Evolutionary conservation across 2,888 invertebrate genomes (phyloP), one percentile per base, ranked within the genome.

Genomic region (Stenchaetothrips biformis): DNA sequence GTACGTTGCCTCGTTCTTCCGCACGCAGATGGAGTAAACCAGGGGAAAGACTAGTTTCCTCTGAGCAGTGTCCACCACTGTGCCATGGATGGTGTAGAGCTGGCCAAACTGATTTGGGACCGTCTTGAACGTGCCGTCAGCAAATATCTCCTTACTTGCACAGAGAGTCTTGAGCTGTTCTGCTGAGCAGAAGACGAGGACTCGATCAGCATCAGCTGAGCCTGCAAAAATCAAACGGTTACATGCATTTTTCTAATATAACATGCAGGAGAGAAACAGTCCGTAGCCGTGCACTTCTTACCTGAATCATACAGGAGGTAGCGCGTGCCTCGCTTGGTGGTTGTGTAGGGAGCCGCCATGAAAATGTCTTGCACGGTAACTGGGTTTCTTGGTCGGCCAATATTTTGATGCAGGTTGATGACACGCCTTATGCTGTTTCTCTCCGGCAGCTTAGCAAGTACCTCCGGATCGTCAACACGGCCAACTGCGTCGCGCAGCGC

Each of bases 1-100:
- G 78, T 78, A 78, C 25, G 78, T 78, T 8, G 37, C 78, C 27
- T 78, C 78, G 37, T 78, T 78, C 37, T 78, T 78, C 18, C 78
- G 78, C 37, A 78, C 78, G 37, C 78, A 78, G 18, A 78, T 7
- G 27, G 4, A 21, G 37, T 25, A 78, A 11, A 78, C 37, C 37
- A 78, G 37, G 21, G 78, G 78, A 11, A 78, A 78, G 48, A 78
- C 78, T n/a, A 21, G 18, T 7, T 27, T 4, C 13, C 49, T 7
- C 49, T 7, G 13, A 7, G 49, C 49, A 7, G 13, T 13, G 49
- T 49, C 49, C 4, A 27, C 8, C 18, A 78, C 27, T 27, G 11
- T n/a, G 18, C 78, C 78, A 11, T 78, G 21, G 18, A 78, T 7
- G 7, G 78, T 78, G 78, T 78, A 78, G 18, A 78, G 18, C 11